Conservation (phyloP, 2,888 invertebrate species). For the Drosophila affinis region DNA sequence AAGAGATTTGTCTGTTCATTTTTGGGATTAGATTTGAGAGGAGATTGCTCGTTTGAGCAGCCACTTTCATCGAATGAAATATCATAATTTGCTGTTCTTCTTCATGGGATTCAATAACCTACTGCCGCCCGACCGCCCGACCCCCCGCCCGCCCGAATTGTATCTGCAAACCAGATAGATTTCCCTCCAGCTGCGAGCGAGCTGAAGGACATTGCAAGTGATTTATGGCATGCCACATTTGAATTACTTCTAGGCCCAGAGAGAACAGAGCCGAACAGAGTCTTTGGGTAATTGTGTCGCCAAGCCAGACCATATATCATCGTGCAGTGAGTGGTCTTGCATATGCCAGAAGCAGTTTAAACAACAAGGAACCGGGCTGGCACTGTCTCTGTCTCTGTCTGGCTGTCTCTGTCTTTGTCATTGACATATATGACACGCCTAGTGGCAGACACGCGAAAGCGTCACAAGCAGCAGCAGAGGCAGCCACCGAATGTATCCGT, state of each 20-base stretch:
- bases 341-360: constrained; percentile 47
- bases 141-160: neutral
- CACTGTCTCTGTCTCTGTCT: constrained; percentile 17
- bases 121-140: neutral
- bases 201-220: constrained; percentile 36
- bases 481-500: constrained; percentile 22
- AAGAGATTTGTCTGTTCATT: neutral
- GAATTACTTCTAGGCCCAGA: constrained; percentile 31
- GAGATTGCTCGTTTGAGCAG: constrained; percentile 8
- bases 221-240: constrained; percentile 43
- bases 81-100: neutral
- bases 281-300: constrained; percentile 50
- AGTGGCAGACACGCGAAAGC: constrained; percentile 21
- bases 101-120: constrained; percentile 28
- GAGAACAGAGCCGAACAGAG: constrained; percentile 18
- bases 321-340: constrained; percentile 46
- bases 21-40: neutral
- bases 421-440: constrained; percentile 68
- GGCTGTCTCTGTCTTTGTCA: constrained; percentile 56
- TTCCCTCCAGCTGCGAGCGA: constrained; percentile 24
- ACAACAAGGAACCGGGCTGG: constrained; percentile 21
- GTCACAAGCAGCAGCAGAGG: neutral
- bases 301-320: constrained; percentile 44
- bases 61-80: neutral
- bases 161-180: constrained; percentile 36